phyloP scores from a whole-genome alignment of 2,113 vertebrate species.

The Notiomystis cincta region DNA sequence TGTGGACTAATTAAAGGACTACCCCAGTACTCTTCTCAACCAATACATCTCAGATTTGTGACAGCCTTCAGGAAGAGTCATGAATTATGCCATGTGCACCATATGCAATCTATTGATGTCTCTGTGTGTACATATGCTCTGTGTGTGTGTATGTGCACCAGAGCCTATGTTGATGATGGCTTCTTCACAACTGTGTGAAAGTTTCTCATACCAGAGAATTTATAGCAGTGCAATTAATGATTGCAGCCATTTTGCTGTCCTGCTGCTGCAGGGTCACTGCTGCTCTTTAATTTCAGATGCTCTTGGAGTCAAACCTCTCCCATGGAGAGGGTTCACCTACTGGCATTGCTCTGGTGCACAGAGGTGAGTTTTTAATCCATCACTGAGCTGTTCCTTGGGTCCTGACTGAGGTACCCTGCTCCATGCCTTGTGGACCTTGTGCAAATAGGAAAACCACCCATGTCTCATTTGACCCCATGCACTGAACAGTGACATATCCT shows the following conservation, averaged over 20 bases:
- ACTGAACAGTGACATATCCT: background rate
- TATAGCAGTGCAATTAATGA: background rate
- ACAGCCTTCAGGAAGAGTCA: slow-evolving; percentile 28
- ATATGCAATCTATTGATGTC: background rate
- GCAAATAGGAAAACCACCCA: background rate
- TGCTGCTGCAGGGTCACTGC: background rate
- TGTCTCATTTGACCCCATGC: background rate
- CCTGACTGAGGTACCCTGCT: background rate
- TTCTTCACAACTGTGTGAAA: background rate
- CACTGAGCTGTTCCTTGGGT: background rate
- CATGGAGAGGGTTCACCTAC: background rate
- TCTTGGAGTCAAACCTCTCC: background rate
- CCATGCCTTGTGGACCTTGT: background rate
- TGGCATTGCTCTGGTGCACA: fast-evolving
- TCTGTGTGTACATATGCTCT: background rate
- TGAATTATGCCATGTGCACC: slow-evolving; percentile 11
- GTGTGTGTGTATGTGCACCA: background rate
- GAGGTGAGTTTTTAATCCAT: background rate
- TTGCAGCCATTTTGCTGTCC: background rate
- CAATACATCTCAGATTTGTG: slow-evolving; percentile 33
- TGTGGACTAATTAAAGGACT: slow-evolving; percentile 55
- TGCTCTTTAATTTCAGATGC: background rate
- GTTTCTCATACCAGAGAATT: background rate
- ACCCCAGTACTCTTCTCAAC: background rate
- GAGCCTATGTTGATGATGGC: background rate